Percentiles rank a stretch among this genome's conserved stretches.
Conservation (phyloP, 2,888 invertebrate genomes). For the Xanthia icteritia region DNA sequence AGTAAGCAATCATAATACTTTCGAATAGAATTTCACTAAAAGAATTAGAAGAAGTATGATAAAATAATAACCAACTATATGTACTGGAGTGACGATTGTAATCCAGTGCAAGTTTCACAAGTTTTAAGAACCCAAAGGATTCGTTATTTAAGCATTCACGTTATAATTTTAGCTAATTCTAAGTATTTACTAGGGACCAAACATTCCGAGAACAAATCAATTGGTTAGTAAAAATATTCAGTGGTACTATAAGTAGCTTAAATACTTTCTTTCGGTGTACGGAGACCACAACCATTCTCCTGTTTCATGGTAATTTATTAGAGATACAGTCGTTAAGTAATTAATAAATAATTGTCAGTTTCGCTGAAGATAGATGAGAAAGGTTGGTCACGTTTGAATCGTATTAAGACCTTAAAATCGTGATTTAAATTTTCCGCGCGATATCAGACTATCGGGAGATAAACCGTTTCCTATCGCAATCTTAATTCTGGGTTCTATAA, state of each 20-base stretch:
- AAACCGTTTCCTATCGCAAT: slow-evolving; percentile 3
- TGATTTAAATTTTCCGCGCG: neutral
- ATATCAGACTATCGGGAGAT: neutral
- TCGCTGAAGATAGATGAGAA: slow-evolving; percentile 3
- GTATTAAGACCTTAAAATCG: neutral
- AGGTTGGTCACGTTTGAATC: neutral
- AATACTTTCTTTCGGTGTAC: neutral
- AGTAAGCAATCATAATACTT: slow-evolving; percentile 88
- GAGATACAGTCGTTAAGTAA: neutral
- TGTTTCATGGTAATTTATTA: slow-evolving; percentile 4
- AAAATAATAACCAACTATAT: slow-evolving; percentile 30
- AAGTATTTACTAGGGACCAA: slow-evolving; percentile 67
- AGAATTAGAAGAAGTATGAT: slow-evolving; percentile 45
- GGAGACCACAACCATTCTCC: neutral
- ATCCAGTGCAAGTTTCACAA: slow-evolving; percentile 28
- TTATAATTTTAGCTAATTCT: slow-evolving; percentile 6
- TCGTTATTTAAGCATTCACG: slow-evolving; percentile 7
- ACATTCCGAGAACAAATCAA: slow-evolving; percentile 38
- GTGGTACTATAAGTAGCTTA: too few species aligned
- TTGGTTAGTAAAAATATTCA: slow-evolving; percentile 1
- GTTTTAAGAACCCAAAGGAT: slow-evolving; percentile 15
- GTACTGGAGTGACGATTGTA: slow-evolving; percentile 33
- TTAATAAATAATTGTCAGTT: slow-evolving; percentile 5
- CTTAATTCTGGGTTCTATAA: neutral
- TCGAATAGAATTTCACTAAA: slow-evolving; percentile 81